Base-by-base conservation (phyloP, 2,113 vertebrate species). In the Mormyrus iriodes region DNA sequence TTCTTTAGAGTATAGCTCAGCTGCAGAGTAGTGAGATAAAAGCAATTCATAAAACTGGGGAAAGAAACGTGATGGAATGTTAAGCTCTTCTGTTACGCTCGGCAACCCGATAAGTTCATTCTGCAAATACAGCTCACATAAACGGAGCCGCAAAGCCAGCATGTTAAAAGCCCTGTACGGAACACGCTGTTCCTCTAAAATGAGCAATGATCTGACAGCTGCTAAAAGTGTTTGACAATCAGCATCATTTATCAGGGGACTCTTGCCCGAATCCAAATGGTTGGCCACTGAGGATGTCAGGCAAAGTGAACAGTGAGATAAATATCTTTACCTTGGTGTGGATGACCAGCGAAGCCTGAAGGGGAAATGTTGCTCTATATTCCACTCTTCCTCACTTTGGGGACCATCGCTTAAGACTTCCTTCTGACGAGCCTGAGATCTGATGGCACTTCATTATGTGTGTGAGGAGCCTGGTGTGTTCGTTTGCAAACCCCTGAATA, bases 281-380 rank as follows among this genome's bases (percentile, higher is more conserved):
- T 91, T 89, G 76, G 94, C 94, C 95, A 96, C 95, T 95, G 95
- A 95, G 95, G 95, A 96, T 94, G 95, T 96, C 95, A 96, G 93
- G 93, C 92, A 90, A 93, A 95, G 95, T 95, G 95, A 95, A 93
- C 92, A 90, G 91, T 92, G 91, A 94, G 95, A 94, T 94, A 95
- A 95, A 95, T 94, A 94, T 93, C 90, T 93, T 93, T 90, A 93
- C 91, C 91, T 93, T 92, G 88, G 90, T 82, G 91, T 90, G 87
- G 88, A 86, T 90, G 92, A 91, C 91, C 91, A 92, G 17, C 21
- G 82, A 24, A 84, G 82, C 82, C 82, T 48, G 19, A 24, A 84
- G 39, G 46, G 19, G 24, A 4, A 24, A 21, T 21, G 46, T 4
- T 21, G 79, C 21, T 48, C 39, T 84, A 84, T n/a, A 42, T 84